These are phyloP conservation scores for Agriotes lineatus DNA, from an alignment of 2,888 invertebrate genomes.

Conservation along the genomic window DNA sequence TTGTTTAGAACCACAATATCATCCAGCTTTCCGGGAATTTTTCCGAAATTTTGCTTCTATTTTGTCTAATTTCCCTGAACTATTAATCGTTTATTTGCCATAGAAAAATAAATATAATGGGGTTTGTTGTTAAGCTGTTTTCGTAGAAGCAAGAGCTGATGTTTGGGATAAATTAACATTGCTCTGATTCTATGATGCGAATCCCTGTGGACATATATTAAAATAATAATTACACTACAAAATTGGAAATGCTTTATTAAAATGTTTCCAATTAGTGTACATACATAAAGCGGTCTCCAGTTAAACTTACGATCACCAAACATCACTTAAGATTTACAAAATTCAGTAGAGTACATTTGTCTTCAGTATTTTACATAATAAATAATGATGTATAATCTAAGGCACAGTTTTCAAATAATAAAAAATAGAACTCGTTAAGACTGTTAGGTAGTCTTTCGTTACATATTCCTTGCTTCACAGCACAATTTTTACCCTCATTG, in stretches of 20 bases:
- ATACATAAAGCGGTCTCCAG: conserved; percentile 36
- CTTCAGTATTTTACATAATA: conserved; percentile 37
- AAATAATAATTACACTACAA: too few species aligned
- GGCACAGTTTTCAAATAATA: conserved; percentile 47
- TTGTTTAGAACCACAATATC: too few species aligned
- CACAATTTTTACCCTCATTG: conserved; percentile 27
- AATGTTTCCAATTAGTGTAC: conserved; percentile 32
- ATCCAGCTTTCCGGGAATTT: too few species aligned
- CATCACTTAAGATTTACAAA: conserved; percentile 25
- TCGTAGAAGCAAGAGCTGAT: too few species aligned
- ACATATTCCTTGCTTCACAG: conserved; percentile 39
- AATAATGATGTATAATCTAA: conserved; percentile 43
- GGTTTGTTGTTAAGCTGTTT: too few species aligned
- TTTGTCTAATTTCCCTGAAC: too few species aligned
- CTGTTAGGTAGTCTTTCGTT: conserved; percentile 21
- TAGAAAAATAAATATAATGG: too few species aligned
- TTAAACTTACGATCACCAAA: conserved; percentile 31
- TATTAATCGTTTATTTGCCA: too few species aligned
- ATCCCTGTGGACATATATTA: too few species aligned
- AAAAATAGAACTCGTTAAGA: conserved; percentile 34
- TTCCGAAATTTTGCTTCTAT: too few species aligned
- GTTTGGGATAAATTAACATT: too few species aligned
- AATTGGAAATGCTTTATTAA: conserved; percentile 41
- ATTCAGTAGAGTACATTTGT: conserved; percentile 31
- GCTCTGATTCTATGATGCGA: too few species aligned